Base-by-base conservation (phyloP, 2,797 vertebrate species). In the Eulemur albifrons region DNA sequence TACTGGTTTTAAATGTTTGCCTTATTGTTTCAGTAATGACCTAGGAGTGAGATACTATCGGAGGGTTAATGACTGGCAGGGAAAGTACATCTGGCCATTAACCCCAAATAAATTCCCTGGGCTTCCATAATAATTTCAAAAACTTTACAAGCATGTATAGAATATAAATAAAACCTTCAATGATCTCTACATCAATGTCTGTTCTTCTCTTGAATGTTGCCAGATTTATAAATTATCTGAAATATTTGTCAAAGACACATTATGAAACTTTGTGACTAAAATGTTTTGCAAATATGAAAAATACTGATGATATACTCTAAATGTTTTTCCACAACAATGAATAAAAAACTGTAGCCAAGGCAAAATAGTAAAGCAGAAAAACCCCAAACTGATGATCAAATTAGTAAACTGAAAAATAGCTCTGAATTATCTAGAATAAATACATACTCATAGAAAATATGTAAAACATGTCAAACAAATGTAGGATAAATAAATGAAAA, bases 21-120 rank as follows among this genome's bases (percentile, higher is more conserved):
- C 63, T 98, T 98, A 91, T 82, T 93, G 52, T 96, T 96, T 94
- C 9, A 92, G n/a, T 95, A 97, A 97, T 88, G 65, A 93, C 88
- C 65, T 92, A 73, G 48, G 76, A 96, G 87, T 90, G 86, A 92
- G 43, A 4, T 70, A 88, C 85, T 96, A 94, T 82, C 50, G 92
- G 45, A 61, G 90, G 50, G 96, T 97, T 98, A 98, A 98, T 97
- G 95, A 76, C 82, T 94, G 96, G 7, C 79, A 98, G 38, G 38
- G 82, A 97, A 88, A 92, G 63, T 94, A 95, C 63, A 86, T 97
- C 40, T 96, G 93, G 13, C 85, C 89, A 97, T 98, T 98, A 98
- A 96, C 94, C 84, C 23, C 69, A 86, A 27, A 85, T 96, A 98
- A 97, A 98, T 96, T 97, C 52, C 93, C 92, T 95, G 61, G 96